These are phyloP conservation scores for Lepilemur septentrionalis DNA, from an alignment of 2,797 vertebrate genomes.

Conservation along the genomic window DNA sequence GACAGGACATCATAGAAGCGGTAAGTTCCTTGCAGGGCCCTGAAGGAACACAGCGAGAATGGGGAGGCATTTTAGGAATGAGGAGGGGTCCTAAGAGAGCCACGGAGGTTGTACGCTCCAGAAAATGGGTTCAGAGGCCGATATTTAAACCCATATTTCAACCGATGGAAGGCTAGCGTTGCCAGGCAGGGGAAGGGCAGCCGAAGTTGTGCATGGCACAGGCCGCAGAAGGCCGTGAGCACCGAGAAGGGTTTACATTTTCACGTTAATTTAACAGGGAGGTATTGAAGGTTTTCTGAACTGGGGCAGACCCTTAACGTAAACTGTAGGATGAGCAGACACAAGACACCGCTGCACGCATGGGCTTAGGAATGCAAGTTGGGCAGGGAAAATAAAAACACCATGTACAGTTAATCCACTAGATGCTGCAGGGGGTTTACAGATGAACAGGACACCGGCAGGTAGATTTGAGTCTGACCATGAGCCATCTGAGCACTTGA, in stretches of 20 bases:
- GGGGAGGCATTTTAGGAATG: not conserved
- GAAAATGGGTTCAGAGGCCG: not conserved
- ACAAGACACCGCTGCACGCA: fast-evolving
- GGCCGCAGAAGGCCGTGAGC: not conserved
- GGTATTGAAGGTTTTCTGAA: not conserved
- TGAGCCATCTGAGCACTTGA: not conserved
- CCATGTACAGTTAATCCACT: not conserved
- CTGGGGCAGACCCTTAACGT: not conserved
- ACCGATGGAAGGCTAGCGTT: not conserved
- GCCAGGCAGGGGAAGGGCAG: fast-evolving
- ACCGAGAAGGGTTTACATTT: not conserved
- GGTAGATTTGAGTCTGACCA: not conserved
- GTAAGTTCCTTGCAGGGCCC: not conserved
- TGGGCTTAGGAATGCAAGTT: not conserved
- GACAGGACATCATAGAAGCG: not conserved
- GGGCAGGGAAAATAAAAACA: not conserved
- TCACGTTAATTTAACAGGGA: not conserved
- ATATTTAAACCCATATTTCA: not conserved
- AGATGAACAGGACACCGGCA: not conserved
- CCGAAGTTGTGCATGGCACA: too few relatives aligned
- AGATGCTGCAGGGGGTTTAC: not conserved
- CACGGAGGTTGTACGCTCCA: not conserved
- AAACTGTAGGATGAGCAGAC: not conserved
- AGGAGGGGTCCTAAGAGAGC: not conserved
- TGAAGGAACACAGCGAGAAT: not conserved